Base-by-base conservation (phyloP, 2,888 invertebrate genomes). In the Lapara coniferarum region DNA sequence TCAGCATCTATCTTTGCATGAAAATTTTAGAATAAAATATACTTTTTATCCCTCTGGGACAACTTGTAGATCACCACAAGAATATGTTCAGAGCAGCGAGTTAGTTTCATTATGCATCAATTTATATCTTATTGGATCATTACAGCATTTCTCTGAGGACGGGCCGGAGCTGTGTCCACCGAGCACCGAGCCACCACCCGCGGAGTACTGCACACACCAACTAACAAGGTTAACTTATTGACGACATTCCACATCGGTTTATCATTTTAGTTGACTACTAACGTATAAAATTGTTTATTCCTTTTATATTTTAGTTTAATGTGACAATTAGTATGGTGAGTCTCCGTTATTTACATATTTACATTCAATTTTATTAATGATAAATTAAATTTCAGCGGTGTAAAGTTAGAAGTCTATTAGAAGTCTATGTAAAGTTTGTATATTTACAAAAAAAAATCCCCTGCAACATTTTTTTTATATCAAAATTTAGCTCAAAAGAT, bases 191-290 rank as follows among this genome's bases (percentile, higher is more conserved):
- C 67, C 68, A 73, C 87, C 87, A 75, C 88, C 88, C 85, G 88
- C 77, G 69, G 89, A 52, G 87, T 71, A 71, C 73, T 75, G 81
- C 80, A 80, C 76, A 78, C 84, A 79, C 83, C 79, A 78, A 81
- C 88, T 89, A 89, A 88, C 88, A 89, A 87, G 89, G 86, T 87
- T 88, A 89, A 87, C 84, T 88, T 89, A 88, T 89, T 82, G 87
- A 83, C 82, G 88, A 87, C 87, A 81, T 83, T 81, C 81, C 82
- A 81, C 82, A 79, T 84, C 81, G 75, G 83, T 87, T 86, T 86
- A 87, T 87, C 83, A 86, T 80, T 83, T 83, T 81, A 87, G 80
- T 81, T 80, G 77, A 77, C 77, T 78, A 74, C 76, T 72, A 72
- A 66, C 70, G 25, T 68, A 75, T 76, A 73, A 77, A 74, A 74